Percentiles rank a stretch among this genome's conserved stretches.
phyloP scores from a whole-genome alignment of 2,113 vertebrate genomes.

The Mirounga angustirostris region DNA sequence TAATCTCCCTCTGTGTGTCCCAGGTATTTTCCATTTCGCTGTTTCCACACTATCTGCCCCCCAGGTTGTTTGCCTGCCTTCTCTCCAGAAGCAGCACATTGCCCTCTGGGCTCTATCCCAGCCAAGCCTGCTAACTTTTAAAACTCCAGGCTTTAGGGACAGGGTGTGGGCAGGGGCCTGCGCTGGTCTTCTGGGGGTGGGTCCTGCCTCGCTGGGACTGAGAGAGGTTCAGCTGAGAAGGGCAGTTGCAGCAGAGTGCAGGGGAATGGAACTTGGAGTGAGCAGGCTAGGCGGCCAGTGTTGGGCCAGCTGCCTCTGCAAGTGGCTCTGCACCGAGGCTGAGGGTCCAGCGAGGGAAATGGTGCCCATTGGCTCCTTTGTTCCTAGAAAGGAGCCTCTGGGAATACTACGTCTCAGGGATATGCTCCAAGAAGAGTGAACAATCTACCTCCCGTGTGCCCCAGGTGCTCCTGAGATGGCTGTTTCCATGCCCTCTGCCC shows the following conservation, averaged over 20 bases:
- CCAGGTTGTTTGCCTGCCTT: not conserved
- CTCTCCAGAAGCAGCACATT: not conserved
- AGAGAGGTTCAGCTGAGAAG: not conserved
- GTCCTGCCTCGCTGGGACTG: not conserved
- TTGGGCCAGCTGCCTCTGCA: not conserved
- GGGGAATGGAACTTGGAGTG: not conserved
- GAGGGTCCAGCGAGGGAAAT: not conserved
- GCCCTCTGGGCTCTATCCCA: not conserved
- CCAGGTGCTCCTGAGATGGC: not conserved
- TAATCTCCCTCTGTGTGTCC: not conserved
- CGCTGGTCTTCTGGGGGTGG: not conserved
- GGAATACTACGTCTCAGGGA: not conserved
- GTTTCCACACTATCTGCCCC: not conserved
- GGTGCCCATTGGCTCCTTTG: not conserved
- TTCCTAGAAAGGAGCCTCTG: not conserved
- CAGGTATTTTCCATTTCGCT: not conserved
- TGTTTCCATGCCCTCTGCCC: not conserved
- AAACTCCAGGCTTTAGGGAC: not conserved
- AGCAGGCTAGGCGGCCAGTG: not conserved
- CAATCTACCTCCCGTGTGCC: not conserved
- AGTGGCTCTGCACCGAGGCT: not conserved
- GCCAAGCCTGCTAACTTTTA: not conserved
- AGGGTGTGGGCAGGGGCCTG: not conserved
- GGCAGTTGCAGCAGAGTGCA: not conserved
- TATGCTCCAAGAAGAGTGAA: not conserved